Evolutionary conservation across 1,140 invertebrate genomes (phyloP), one percentile per base, ranked within the genome.

Genomic region (Yoshiicerus persimilis): DNA sequence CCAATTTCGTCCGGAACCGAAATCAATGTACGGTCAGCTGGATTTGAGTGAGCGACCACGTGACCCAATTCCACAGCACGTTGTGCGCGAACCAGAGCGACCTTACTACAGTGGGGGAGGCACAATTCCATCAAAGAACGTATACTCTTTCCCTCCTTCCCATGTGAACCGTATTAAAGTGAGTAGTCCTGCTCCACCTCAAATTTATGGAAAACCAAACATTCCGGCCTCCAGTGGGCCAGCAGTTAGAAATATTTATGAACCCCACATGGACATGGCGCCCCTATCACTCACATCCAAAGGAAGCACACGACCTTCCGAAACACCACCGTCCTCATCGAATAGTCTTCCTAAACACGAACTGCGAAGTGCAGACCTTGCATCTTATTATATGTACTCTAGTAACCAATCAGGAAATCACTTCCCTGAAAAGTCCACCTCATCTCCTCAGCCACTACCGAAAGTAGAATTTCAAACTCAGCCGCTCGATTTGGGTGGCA

Each of bases 101-200:
- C 34, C 75, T 9, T 80, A 36, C 9, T 80, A 80, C 32, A 38
- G 32, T 23, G 32, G 32, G 0, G 34, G 34, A 6, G 34, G 16
- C 8, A 36, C 75, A 8, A 38, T 80, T 4, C 75, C n/a, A 8
- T 36, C 75, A 13, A 80, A 80, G 32, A 80, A 80, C 39, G 39
- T 34, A 4, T 84, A 84, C 9, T 13, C 23, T 23, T 84, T 47
- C 20, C 83, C 83, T 23, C 47, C 83, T 9, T 23, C 83, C 13
- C 86, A 80, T 36, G 86, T 91, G 27, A 89, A 94, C 0, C 96
- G 96, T 91, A 94, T 95, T 2, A 96, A 96, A 93, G 96, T 96
- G 13, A 96, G 94, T 89, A 96, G 95, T 91, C 96, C 96, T 5
- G 95, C 96, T 83, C 95, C 96, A n/a, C 95, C 94, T 62, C 95